These are phyloP conservation scores for Andrena flavipes DNA, from an alignment of 2,888 invertebrate genomes.

Conservation along the genomic window DNA sequence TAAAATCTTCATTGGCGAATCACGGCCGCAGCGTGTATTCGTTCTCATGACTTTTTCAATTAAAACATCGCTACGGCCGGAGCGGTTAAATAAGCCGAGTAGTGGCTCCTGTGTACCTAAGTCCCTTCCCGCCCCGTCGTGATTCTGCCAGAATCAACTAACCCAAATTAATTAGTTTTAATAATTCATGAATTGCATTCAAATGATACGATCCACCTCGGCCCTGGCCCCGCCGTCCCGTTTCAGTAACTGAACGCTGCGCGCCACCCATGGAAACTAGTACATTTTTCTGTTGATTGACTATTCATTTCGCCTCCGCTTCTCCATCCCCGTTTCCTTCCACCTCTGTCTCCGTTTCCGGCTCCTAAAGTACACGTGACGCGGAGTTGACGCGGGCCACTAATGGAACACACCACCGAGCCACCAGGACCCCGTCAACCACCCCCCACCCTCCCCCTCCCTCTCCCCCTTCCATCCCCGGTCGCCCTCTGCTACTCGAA, in stretches of 20 bases:
- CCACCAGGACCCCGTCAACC: not conserved
- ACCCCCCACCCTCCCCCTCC: too few species aligned
- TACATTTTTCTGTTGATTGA: slow-evolving; percentile 71
- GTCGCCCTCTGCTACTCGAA: slow-evolving; percentile 13
- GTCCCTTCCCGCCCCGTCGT: slow-evolving; percentile 27
- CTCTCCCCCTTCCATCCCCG: too few species aligned
- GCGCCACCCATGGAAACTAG: slow-evolving; percentile 31
- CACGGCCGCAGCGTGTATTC: slow-evolving; percentile 11
- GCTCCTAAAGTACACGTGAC: slow-evolving; percentile 38
- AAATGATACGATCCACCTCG: slow-evolving; percentile 51
- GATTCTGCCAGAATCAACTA: slow-evolving; percentile 69
- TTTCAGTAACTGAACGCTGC: slow-evolving; percentile 25
- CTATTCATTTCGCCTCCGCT: slow-evolving; percentile 64
- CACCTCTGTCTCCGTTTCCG: slow-evolving; percentile 13
- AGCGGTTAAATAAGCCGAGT: slow-evolving; percentile 60
- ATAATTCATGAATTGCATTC: slow-evolving; percentile 77
- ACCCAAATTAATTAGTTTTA: slow-evolving; percentile 78
- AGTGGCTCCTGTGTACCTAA: slow-evolving; percentile 20
- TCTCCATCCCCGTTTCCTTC: not conserved
- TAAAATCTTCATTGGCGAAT: slow-evolving; percentile 47
- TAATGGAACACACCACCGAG: slow-evolving; percentile 36
- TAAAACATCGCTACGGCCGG: slow-evolving; percentile 66
- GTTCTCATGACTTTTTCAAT: slow-evolving; percentile 65
- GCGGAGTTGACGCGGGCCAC: slow-evolving; percentile 25
- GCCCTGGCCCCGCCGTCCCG: not conserved